Conservation (phyloP, 2,113 vertebrate genomes). For the Balaeniceps rex region DNA sequence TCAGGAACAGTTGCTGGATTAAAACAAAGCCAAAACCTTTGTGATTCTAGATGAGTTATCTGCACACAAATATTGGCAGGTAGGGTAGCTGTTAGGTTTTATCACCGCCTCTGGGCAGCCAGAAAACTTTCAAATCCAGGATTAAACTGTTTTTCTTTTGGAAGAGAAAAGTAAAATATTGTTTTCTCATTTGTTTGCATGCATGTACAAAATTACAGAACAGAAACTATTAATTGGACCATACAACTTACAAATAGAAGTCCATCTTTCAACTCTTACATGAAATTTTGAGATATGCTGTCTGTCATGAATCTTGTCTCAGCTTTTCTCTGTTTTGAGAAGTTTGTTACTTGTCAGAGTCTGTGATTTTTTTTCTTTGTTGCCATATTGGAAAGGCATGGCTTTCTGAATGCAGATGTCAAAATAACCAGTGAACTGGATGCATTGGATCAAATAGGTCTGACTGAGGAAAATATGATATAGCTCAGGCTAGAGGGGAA, state of each 20-base stretch:
- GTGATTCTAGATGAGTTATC: neutral
- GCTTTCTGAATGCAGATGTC: neutral
- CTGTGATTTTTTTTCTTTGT: neutral
- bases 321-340: neutral
- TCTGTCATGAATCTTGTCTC: neutral
- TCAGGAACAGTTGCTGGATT: constrained; percentile 26
- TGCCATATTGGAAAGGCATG: neutral
- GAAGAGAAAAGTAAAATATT: neutral
- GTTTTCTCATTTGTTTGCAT: neutral
- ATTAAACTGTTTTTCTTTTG: neutral
- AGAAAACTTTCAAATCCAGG: constrained; percentile 7
- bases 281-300: neutral
- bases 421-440: neutral
- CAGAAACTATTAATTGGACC: neutral
- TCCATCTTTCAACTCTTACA: neutral
- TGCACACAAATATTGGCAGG: constrained; percentile 25
- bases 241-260: neutral
- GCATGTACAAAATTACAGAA: neutral
- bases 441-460: neutral
- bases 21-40: constrained; percentile 17
- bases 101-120: neutral
- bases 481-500: neutral
- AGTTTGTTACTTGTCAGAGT: neutral
- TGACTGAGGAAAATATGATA: neutral
- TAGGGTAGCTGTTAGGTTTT: neutral